These are phyloP conservation scores for Perithous albicinctus DNA, from an alignment of 2,888 invertebrate species.

Conservation along the genomic window DNA sequence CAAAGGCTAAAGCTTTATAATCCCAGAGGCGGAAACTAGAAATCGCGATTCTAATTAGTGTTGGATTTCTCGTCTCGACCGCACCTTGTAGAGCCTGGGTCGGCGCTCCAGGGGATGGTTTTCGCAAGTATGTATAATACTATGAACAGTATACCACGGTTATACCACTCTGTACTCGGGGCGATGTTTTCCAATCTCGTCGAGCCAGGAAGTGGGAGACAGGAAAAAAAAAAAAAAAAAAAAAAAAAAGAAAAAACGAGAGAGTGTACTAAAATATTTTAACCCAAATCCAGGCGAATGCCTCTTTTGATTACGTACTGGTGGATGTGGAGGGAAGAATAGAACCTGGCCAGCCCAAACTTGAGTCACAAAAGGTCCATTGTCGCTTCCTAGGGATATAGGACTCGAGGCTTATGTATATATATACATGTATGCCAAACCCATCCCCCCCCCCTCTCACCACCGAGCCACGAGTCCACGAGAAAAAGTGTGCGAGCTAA, in stretches of 20 bases:
- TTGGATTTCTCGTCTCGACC: slow-evolving; percentile 45
- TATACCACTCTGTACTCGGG: slow-evolving; percentile 37
- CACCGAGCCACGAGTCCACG: too few relatives aligned
- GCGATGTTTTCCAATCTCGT: slow-evolving; percentile 63
- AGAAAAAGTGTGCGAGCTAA: slow-evolving; percentile 16
- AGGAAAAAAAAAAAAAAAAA: too few relatives aligned
- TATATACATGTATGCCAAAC: neutral
- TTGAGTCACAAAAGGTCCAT: slow-evolving; percentile 69
- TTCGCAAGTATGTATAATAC: slow-evolving; percentile 35
- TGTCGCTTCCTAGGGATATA: slow-evolving; percentile 64
- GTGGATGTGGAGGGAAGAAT: slow-evolving; percentile 63
- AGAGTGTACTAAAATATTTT: slow-evolving; percentile 62
- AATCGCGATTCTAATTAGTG: slow-evolving; percentile 63
- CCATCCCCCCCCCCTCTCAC: too few relatives aligned
- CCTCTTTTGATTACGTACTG: slow-evolving; percentile 68
- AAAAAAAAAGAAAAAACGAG: too few relatives aligned
- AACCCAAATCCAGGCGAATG: slow-evolving; percentile 74
- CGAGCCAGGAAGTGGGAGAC: slow-evolving; percentile 28
- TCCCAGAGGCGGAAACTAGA: slow-evolving; percentile 42
- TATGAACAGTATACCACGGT: slow-evolving; percentile 18
- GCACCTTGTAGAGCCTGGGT: slow-evolving; percentile 41
- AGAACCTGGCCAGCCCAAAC: slow-evolving; percentile 64
- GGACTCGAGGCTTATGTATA: slow-evolving; percentile 14
- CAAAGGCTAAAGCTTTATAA: slow-evolving; percentile 43
- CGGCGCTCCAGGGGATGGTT: slow-evolving; percentile 46